These are phyloP conservation scores for Euura saliciscinereae DNA, from an alignment of 1,140 invertebrate genomes.

Conservation along the genomic window DNA sequence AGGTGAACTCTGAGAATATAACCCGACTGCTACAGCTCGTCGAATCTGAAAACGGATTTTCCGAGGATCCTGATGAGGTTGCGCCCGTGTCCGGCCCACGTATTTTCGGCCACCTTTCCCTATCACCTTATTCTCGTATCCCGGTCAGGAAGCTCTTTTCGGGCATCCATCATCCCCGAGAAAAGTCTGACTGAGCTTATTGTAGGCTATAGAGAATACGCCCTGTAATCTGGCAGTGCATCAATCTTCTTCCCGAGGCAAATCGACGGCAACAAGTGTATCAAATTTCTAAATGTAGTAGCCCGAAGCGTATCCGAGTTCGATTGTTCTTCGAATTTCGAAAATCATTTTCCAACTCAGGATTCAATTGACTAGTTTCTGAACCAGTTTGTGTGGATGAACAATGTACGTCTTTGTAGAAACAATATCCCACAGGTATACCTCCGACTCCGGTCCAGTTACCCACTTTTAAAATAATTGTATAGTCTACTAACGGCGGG, in stretches of 20 bases:
- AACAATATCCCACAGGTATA: neutral
- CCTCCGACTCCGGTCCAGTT: neutral
- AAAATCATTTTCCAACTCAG: too few species aligned
- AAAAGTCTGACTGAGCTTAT: neutral
- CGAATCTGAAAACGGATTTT: neutral
- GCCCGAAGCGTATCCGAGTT: too few species aligned
- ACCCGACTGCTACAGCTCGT: neutral
- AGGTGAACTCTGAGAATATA: neutral
- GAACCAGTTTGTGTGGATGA: too few species aligned
- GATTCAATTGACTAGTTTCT: too few species aligned
- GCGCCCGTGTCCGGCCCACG: neutral
- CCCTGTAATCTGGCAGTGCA: neutral
- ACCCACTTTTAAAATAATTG: slow-evolving; percentile 6
- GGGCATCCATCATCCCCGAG: neutral
- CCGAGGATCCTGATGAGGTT: neutral
- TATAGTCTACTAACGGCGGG: neutral
- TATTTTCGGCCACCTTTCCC: neutral
- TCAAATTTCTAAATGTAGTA: neutral
- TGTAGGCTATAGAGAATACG: neutral
- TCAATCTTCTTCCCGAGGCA: neutral
- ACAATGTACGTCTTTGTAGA: neutral
- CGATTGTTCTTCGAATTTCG: too few species aligned
- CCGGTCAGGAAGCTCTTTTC: slow-evolving; percentile 6
- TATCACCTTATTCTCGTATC: neutral
- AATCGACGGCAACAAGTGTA: slow-evolving; percentile 7